phyloP scores from a whole-genome alignment of 2,113 vertebrate genomes.

The Plecotus auritus region DNA sequence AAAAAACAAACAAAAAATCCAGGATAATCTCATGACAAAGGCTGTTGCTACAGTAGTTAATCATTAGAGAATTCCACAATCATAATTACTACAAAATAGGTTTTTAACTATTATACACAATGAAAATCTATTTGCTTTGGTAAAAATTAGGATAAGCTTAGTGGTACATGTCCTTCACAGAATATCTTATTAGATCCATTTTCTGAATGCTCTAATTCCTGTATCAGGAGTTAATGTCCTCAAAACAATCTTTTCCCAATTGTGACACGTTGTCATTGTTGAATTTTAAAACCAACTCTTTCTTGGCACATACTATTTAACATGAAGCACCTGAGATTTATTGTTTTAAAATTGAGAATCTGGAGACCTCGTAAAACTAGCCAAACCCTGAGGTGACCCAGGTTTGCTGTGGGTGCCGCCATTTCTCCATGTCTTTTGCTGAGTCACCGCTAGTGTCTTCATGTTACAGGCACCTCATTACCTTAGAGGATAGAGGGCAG shows the following conservation, averaged over 20 bases:
- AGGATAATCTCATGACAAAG: not conserved
- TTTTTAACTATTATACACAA: not conserved
- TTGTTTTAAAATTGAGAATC: not conserved
- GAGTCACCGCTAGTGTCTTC: not conserved
- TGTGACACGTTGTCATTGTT: rapidly evolving
- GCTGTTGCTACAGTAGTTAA: not conserved
- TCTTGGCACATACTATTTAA: not conserved
- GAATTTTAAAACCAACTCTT: not conserved
- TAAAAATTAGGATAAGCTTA: not conserved
- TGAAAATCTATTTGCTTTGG: not conserved
- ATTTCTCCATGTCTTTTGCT: not conserved
- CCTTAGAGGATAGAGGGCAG: not conserved
- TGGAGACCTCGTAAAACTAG: not conserved
- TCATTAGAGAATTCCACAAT: not conserved
- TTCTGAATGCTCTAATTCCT: not conserved
- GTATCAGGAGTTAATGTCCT: not conserved
- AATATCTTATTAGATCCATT: not conserved
- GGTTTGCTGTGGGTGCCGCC: not conserved
- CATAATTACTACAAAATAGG: not conserved
- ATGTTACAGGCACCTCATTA: not conserved
- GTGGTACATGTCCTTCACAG: not conserved
- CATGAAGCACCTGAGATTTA: not conserved
- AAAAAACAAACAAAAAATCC: not conserved
- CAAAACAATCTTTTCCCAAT: not conserved
- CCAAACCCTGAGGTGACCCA: too few species aligned